Conservation (phyloP, 1,140 invertebrate species). For the Aleiodes sp. region DNA sequence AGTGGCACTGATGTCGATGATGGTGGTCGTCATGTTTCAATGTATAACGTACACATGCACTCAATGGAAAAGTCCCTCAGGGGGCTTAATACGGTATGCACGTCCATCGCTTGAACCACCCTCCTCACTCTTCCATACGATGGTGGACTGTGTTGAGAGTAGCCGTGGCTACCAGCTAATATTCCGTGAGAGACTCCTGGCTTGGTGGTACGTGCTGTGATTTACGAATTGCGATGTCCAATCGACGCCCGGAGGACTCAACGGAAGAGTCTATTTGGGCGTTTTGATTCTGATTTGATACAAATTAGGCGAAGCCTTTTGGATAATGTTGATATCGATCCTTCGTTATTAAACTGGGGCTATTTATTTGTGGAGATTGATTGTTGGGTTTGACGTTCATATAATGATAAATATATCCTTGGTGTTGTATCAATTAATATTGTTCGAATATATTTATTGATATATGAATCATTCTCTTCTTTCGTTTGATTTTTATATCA, state of each 20-base stretch:
- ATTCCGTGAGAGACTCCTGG: conserved; percentile 58
- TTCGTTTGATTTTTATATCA: too few relatives aligned
- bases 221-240: conserved; percentile 37
- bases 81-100: conserved; percentile 64
- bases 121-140: too few relatives aligned
- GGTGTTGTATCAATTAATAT: too few relatives aligned
- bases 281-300: background rate
- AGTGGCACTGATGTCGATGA: conserved; percentile 10
- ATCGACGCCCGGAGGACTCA: background rate
- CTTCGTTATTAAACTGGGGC: too few relatives aligned
- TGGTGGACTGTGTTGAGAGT: conserved; percentile 54
- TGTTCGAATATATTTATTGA: too few relatives aligned
- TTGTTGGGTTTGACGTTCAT: too few relatives aligned
- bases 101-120: conserved; percentile 57
- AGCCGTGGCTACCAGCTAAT: conserved; percentile 58
- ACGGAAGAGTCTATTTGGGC: background rate
- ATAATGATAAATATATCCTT: too few relatives aligned
- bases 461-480: too few relatives aligned
- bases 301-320: background rate
- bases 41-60: conserved; percentile 29
- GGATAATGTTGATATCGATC: background rate
- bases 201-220: conserved; percentile 45
- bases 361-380: too few relatives aligned
- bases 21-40: background rate
- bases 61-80: conserved; percentile 47